These are phyloP conservation scores for Morone saxatilis DNA, from an alignment of 2,113 vertebrate genomes.

Conservation along the genomic window DNA sequence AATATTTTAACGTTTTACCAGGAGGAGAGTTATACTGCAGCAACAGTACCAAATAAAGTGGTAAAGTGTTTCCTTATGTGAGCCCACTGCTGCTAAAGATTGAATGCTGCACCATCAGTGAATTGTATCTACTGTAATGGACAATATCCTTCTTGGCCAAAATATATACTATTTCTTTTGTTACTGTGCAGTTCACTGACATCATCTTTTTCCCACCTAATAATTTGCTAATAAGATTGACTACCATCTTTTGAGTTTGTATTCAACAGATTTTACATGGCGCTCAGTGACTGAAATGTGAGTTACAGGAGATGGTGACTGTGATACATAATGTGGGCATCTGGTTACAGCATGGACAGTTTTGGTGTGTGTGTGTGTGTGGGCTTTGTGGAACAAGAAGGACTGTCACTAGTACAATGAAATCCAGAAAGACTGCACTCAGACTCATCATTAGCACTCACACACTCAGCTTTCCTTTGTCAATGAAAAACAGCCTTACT, in stretches of 20 bases:
- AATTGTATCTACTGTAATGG: not conserved
- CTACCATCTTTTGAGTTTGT: not conserved
- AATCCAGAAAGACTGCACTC: conserved; percentile 8
- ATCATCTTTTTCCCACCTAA: no score
- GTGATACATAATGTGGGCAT: not conserved
- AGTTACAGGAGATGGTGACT: not conserved
- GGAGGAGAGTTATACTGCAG: not conserved
- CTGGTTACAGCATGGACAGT: not conserved
- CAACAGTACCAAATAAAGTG: not conserved
- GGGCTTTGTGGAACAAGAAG: not conserved
- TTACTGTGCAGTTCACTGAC: not conserved
- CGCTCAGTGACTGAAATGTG: not conserved
- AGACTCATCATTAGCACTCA: not conserved
- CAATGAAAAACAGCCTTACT: not conserved
- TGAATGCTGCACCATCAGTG: not conserved
- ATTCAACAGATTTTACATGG: not conserved
- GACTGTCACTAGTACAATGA: not conserved
- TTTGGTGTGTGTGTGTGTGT: not conserved
- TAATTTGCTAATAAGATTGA: not conserved
- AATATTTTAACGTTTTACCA: not conserved
- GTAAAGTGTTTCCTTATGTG: not conserved
- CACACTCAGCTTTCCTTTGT: not conserved
- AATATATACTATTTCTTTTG: not conserved
- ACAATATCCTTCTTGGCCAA: not conserved
- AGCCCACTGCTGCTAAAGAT: not conserved